Base-by-base conservation (phyloP, 92 coral and sea anemone genomes). In the Siderastrea radians region DNA sequence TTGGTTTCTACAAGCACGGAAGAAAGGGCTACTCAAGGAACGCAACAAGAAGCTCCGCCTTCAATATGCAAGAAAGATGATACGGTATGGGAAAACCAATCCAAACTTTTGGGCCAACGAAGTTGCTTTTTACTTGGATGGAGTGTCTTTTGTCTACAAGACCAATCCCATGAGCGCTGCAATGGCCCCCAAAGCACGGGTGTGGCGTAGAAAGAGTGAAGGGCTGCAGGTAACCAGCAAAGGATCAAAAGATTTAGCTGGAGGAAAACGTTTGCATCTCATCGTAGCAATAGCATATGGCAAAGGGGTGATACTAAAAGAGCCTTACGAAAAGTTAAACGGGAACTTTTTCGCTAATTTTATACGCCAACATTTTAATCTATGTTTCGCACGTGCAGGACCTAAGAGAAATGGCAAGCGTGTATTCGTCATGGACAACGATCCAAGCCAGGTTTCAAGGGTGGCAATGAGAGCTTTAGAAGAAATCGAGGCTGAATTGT, bases 351-450 rank as follows among this genome's bases (percentile, higher is more conserved):
- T 91, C 74, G 76, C 94, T 4, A 48, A 69, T 60, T 91, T 91
- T 76, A 78, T 83, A 52, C 51, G 81, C 44, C 79, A 83, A 14
- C 81, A 92, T 89, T 93, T 89, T 47, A 92, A 92, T 70, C 19
- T 92, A 14, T 76, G 89, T 17, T 91, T 91, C 49, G 94, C 78
- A 49, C 82, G 78, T 63, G 92, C 95, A 11, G 88, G 89, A 19
- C 88, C 82, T 14, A 91, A 83, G 49, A 70, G 12, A 49, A 68
- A 67, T 76, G 84, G 71, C 14, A 26, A 26, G 38, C 38, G 38
- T 26, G 38, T 26, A 26, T 26, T 26, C 38, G 38, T 26, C 38
- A 26, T 26, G 38, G 38, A 26, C 38, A 26, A 26, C 38, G 0
- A 26, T 26, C 38, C 38, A 26, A 26, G 38, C 38, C 93, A 92